Evolutionary conservation across 2,113 vertebrate genomes (phyloP).

Genomic region (Chloropsis cyanopogon): DNA sequence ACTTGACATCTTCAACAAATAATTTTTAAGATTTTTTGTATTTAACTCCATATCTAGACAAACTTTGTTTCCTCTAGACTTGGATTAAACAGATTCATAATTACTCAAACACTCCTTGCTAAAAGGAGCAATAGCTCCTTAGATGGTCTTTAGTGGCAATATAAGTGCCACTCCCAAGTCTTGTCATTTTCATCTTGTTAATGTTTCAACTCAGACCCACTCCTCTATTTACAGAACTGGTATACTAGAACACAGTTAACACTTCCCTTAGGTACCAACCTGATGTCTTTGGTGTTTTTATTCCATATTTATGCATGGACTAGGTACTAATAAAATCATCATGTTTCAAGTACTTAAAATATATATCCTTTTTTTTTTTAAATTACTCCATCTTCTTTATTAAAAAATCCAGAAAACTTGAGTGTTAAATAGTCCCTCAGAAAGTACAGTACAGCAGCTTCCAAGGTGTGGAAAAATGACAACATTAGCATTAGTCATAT

Average conservation of each 20-base stretch:
- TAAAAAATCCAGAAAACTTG: not conserved
- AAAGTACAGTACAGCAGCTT: not conserved
- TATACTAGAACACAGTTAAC: not conserved
- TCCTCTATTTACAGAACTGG: not conserved
- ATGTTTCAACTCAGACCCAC: not conserved
- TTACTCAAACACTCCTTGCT: not conserved
- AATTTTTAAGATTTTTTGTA: not conserved
- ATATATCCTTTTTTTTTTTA: not conserved
- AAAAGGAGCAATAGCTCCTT: not conserved
- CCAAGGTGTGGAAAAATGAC: not conserved
- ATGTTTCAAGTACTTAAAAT: not conserved
- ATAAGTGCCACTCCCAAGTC: not conserved
- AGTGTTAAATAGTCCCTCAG: not conserved
- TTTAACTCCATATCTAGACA: not conserved
- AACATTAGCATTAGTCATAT: not conserved
- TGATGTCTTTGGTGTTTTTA: not conserved
- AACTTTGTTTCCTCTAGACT: not conserved
- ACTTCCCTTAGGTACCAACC: not conserved
- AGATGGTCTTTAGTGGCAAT: not conserved
- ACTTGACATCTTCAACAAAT: not conserved
- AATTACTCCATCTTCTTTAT: not conserved
- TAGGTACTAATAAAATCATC: not conserved
- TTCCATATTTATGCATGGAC: not conserved
- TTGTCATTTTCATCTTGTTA: not conserved
- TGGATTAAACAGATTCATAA: not conserved